phyloP scores from a whole-genome alignment of 2,888 invertebrate species.

The Drosophila heteroneura region DNA sequence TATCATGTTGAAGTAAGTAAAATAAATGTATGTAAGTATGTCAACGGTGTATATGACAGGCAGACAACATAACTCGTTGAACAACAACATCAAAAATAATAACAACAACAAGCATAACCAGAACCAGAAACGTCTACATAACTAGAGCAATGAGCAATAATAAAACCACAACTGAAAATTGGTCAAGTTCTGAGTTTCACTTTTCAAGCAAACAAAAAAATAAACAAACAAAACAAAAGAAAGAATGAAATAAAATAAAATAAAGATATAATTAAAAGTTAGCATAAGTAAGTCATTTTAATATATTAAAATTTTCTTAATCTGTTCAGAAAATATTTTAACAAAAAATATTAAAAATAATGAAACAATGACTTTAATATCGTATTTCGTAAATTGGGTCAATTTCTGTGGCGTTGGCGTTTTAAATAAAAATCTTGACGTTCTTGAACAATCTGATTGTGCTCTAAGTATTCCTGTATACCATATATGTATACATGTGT shows the following conservation, averaged over 20 bases:
- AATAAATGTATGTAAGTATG: conserved; percentile 73
- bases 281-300: neutral
- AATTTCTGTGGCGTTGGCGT: conserved; percentile 45
- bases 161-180: conserved; percentile 47
- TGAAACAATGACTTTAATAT: conserved; percentile 10
- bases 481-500: neutral
- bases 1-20: conserved; percentile 48
- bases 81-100: conserved; percentile 43
- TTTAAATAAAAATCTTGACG: neutral
- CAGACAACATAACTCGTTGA: conserved; percentile 58
- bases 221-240: conserved; percentile 1
- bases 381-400: conserved; percentile 56
- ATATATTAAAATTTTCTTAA: neutral
- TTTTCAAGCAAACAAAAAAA: conserved; percentile 43
- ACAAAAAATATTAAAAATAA: neutral
- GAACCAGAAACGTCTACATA: conserved; percentile 27
- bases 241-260: conserved; percentile 3
- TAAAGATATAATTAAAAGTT: neutral
- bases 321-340: neutral
- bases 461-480: conserved; percentile 6
- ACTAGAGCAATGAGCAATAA: conserved; percentile 68
- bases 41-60: conserved; percentile 64
- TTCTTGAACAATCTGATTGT: conserved; percentile 44
- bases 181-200: conserved; percentile 71
- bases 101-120: conserved; percentile 8